Evolutionary conservation across 2,113 vertebrate species (phyloP).

Genomic region (Pagrus major): DNA sequence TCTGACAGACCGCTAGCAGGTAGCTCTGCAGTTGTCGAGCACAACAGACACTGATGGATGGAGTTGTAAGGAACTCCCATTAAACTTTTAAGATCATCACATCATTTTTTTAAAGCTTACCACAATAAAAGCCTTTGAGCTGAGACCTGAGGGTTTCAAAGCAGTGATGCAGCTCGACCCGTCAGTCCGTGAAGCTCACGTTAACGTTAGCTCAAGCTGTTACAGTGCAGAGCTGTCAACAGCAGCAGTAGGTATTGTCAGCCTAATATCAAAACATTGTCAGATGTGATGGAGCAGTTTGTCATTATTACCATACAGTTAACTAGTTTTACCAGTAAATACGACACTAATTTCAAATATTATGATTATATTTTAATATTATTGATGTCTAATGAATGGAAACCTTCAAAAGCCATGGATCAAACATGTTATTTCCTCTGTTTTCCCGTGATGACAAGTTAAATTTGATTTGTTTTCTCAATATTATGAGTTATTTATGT

Average conservation of each 20-base stretch:
- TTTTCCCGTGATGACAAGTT: too few species aligned
- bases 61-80: slow-evolving; percentile 13
- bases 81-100: slow-evolving; percentile 19
- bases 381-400: too few species aligned
- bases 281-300: not conserved
- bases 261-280: not conserved
- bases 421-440: too few species aligned
- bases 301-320: not conserved
- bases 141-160: slow-evolving; percentile 26
- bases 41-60: slow-evolving; percentile 22
- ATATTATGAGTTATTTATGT: too few species aligned
- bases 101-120: slow-evolving; percentile 9
- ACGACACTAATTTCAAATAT: not conserved
- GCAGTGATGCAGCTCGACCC: slow-evolving; percentile 21
- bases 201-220: slow-evolving; percentile 1
- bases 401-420: too few species aligned
- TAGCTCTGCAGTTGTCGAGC: slow-evolving; percentile 5
- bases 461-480: too few species aligned
- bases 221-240: slow-evolving; percentile 4
- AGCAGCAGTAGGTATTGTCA: not conserved
- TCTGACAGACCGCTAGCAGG: slow-evolving; percentile 36
- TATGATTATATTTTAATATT: not conserved
- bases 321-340: not conserved
- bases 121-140: slow-evolving; percentile 36
- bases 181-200: slow-evolving; percentile 12